Conservation (phyloP, 2,888 invertebrate species). For the Gryllus longicercus region DNA sequence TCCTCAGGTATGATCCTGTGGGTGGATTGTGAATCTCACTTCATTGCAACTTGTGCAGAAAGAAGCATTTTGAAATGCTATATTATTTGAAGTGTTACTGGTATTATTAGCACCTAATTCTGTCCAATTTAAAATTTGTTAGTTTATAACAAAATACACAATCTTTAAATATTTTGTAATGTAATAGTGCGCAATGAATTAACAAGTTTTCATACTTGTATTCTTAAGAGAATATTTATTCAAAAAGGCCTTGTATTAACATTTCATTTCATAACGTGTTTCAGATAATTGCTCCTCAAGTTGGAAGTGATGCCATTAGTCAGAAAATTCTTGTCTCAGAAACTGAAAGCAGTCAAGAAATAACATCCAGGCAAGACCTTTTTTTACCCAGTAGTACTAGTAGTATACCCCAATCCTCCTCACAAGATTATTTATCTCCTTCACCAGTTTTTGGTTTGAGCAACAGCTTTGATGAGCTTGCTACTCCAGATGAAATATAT, state of each 20-base stretch:
- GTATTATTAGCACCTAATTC: neutral
- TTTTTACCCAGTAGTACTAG: neutral
- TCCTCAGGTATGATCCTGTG: slow-evolving; percentile 47
- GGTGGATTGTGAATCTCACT: slow-evolving; percentile 19
- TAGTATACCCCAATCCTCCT: slow-evolving; percentile 18
- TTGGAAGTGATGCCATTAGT: slow-evolving; percentile 21
- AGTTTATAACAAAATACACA: no score
- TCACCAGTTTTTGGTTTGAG: slow-evolving; percentile 55
- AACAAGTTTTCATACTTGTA: no score
- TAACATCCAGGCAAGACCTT: neutral
- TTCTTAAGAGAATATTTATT: no score
- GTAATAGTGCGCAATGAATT: no score
- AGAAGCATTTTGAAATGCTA: neutral
- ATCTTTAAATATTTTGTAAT: no score
- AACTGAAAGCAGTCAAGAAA: neutral
- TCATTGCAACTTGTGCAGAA: no score
- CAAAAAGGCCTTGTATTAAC: neutral
- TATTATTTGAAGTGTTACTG: neutral
- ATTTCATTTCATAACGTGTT: slow-evolving; percentile 22
- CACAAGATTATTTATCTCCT: slow-evolving; percentile 56
- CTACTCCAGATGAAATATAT: slow-evolving; percentile 63
- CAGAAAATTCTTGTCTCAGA: neutral
- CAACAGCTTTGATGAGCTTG: slow-evolving; percentile 56
- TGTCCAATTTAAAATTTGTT: no score
- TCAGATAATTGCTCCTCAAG: slow-evolving; percentile 31